Base-by-base conservation (phyloP, 2,113 vertebrate species). In the Lethenteron reissneri region DNA sequence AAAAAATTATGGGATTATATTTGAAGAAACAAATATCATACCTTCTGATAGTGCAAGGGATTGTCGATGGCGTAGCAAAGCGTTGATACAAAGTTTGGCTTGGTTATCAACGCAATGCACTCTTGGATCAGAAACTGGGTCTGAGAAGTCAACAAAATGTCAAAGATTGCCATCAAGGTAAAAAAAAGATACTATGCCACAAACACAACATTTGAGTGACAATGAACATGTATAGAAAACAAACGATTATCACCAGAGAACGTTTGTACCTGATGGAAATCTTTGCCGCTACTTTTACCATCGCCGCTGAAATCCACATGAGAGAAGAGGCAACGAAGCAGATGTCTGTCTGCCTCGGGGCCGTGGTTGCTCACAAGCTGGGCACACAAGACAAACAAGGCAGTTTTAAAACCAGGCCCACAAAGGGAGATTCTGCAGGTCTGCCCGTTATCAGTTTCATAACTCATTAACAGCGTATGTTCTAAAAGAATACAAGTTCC, bases 301-400 rank as follows among this genome's bases (percentile, higher is more conserved):
- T 99, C 94, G 88, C 94, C 94, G 95, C 94, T 99, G 79, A 99
- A 99, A 94, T 99, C 94, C 86, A 99, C 94, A 84, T 99, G 94
- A 76, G 94, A 99, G 86, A 99, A 97, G 84, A 99, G 94, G 86
- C 94, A 99, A 90, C 94, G 94, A 84, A 97, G 81, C 81, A 97
- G 86, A 88, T 99, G 92, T 85, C 92, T 92, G 87, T 99, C 94
- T 92, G 94, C 94, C 86, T 99, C 94, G 75, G 94, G 92, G 80
- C 94, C 92, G 92, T 97, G 92, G 86, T 88, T 87, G 84, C 89
- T 97, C 78, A 99, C 92, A 88, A 99, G 97, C 92, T 99, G 75
- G n/a, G 25, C 11, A 68, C 64, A 68, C 14, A 73, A 15, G 12
- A 76, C 75, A 76, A 77, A 72, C 12, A 10, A 15, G 41, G 41